phyloP scores from a whole-genome alignment of 37 sponge, comb jelly and placozoan species.

The Eunapius fragilis region DNA sequence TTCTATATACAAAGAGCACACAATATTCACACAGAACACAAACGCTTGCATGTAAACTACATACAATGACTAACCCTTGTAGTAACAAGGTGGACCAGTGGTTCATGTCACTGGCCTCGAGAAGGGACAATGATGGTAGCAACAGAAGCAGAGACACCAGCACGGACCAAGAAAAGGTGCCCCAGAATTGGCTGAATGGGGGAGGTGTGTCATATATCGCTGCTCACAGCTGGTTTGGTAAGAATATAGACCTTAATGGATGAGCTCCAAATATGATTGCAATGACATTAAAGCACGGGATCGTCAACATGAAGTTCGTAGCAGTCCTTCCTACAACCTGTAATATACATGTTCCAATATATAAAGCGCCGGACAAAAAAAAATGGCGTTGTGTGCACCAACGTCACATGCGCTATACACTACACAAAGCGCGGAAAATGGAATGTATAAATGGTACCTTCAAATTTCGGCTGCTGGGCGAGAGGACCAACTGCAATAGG shows the following conservation, averaged over 20 bases:
- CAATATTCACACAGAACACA: too few species aligned
- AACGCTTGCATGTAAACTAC: too few species aligned
- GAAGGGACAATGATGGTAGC: conserved; percentile 11
- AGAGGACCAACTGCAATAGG: conserved; percentile 3
- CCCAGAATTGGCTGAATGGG: conserved; percentile 18
- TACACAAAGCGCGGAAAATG: too few species aligned
- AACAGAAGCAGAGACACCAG: conserved; percentile 24
- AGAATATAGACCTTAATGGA: not conserved
- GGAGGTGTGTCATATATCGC: not conserved
- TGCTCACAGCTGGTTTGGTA: not conserved
- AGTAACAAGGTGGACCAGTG: conserved; percentile 28
- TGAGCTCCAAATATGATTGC: conserved; percentile 21
- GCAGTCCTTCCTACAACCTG: too few species aligned
- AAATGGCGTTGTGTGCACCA: too few species aligned
- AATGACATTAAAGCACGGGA: not conserved
- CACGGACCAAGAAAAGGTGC: conserved; percentile 40
- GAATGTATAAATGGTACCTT: too few species aligned
- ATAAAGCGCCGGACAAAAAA: too few species aligned
- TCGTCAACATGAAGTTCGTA: not conserved
- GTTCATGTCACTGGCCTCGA: not conserved
- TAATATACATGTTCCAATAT: not conserved
- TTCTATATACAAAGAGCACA: too few species aligned
- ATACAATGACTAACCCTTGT: not conserved
- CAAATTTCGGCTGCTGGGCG: not conserved
- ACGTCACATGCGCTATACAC: too few species aligned